Conservation (phyloP, 2,888 invertebrate genomes). For the Plagiodera versicolora region DNA sequence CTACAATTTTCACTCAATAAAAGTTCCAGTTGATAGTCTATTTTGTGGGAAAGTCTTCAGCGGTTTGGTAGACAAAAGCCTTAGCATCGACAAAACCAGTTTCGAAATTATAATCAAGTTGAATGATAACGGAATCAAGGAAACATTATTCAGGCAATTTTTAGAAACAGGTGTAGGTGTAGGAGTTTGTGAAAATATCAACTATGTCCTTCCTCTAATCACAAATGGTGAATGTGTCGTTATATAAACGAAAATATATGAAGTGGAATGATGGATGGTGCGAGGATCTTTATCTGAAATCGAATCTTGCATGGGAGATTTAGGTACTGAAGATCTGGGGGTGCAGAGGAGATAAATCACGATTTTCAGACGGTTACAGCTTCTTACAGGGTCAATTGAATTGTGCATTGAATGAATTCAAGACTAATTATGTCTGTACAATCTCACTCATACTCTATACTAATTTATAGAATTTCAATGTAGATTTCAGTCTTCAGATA, state of each 20-base stretch:
- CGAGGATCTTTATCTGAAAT: conserved; percentile 11
- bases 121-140: background rate
- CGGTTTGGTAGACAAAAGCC: background rate
- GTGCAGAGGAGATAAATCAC: conserved; percentile 13
- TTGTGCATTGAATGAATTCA: background rate
- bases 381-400: background rate
- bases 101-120: background rate
- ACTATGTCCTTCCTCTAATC: background rate
- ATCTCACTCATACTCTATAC: too few relatives aligned
- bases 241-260: background rate
- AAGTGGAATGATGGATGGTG: conserved; percentile 7
- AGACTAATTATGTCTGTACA: too few relatives aligned
- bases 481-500: too few relatives aligned
- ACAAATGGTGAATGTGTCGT: background rate
- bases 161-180: background rate
- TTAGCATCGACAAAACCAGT: background rate
- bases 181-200: background rate
- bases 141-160: background rate
- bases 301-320: conserved; percentile 13
- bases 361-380: background rate
- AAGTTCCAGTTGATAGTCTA: too few relatives aligned
- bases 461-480: too few relatives aligned
- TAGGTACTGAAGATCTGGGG: conserved; percentile 7
- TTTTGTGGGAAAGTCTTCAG: too few relatives aligned
- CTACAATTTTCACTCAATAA: too few relatives aligned